Evolutionary conservation across 2,888 invertebrate genomes (phyloP).

Genomic region (Ormyrus rosae): DNA sequence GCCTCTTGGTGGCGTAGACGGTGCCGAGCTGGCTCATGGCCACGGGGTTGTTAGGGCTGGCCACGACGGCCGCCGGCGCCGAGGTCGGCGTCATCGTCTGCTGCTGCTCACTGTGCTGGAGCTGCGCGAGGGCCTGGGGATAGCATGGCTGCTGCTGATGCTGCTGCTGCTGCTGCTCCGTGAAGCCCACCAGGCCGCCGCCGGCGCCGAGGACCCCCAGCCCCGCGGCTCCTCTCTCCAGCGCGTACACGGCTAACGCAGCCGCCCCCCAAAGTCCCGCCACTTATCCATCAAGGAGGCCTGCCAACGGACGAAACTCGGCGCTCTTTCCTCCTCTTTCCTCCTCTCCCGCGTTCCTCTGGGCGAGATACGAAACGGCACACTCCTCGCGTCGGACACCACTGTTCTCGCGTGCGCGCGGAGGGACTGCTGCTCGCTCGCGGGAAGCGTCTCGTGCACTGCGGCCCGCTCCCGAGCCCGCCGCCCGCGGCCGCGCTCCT

Average conservation of each 20-base stretch:
- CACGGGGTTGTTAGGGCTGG: conserved; percentile 73
- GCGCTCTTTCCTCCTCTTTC: too few species aligned
- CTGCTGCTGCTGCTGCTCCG: conserved; percentile 58
- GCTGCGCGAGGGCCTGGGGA: not conserved
- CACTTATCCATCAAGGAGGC: too few species aligned
- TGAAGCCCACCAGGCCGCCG: conserved; percentile 57
- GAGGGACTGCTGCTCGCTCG: conserved; percentile 62
- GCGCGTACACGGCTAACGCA: conserved; percentile 72
- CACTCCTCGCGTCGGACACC: too few species aligned
- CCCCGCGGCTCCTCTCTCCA: conserved; percentile 74
- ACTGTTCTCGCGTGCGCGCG: too few species aligned
- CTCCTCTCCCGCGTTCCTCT: too few species aligned
- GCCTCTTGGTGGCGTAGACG: conserved; percentile 96
- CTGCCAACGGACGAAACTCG: too few species aligned
- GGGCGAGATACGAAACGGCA: too few species aligned
- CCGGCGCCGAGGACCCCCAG: conserved; percentile 73
- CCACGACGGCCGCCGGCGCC: conserved; percentile 69
- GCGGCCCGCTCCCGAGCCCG: conserved; percentile 62
- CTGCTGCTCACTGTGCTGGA: conserved; percentile 8
- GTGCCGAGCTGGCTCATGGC: conserved; percentile 94
- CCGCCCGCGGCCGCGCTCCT: conserved; percentile 49
- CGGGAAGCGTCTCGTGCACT: conserved; percentile 70
- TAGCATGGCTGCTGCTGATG: not conserved
- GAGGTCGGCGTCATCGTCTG: conserved; percentile 70
- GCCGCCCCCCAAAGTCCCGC: too few species aligned